Base-by-base conservation (phyloP, 2,113 vertebrate species). In the Mesembrinibis cayennensis region DNA sequence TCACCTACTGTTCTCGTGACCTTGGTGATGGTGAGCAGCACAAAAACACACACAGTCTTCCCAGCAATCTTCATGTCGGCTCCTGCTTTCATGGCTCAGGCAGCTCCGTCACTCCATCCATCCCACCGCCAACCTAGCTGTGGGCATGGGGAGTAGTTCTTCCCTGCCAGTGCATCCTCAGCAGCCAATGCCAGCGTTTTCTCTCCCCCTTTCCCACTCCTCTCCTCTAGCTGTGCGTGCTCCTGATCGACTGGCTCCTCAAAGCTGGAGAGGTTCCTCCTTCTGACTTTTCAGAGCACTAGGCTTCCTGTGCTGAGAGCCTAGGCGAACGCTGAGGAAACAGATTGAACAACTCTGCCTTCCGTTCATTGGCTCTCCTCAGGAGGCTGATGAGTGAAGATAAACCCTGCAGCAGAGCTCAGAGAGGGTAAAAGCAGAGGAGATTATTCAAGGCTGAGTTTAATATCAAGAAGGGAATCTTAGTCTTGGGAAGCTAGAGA, bases 231-330 rank as follows among this genome's bases (percentile, higher is more conserved):
- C 73, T 67, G 34, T 49, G 52, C 6, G 11, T 93, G 83, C 45
- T 92, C 89, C 47, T 79, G 71, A 59, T 58, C 21, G 45, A 79
- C 94, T 93, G 94, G 63, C 79, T 97, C 93, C 89, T 96, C 96
- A 85, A 89, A 86, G 80, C 90, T 94, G 92, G 94, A 97, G 96
- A 95, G 79, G 94, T 93, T 97, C 96, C 96, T 97, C 92, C 94
- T 97, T 98, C 92, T 98, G 96, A 82, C 93, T 97, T 97, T 93
- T 97, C 94, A 97, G 96, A 97, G 94, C 93, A 91, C 79, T 90
- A 95, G 97, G 97, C 97, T 98, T 98, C 98, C 98, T 98, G 98
- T 98, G 82, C 95, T 78, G 91, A 95, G 84, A 92, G 69, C 89
- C 87, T 83, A 95, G 96, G 95, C 95, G 45, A 97, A 97, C 58